A percentile compares a stretch with the other conserved stretches of the same genome.
phyloP scores from a whole-genome alignment of 2,113 vertebrate genomes.

The Crotalus viridis region DNA sequence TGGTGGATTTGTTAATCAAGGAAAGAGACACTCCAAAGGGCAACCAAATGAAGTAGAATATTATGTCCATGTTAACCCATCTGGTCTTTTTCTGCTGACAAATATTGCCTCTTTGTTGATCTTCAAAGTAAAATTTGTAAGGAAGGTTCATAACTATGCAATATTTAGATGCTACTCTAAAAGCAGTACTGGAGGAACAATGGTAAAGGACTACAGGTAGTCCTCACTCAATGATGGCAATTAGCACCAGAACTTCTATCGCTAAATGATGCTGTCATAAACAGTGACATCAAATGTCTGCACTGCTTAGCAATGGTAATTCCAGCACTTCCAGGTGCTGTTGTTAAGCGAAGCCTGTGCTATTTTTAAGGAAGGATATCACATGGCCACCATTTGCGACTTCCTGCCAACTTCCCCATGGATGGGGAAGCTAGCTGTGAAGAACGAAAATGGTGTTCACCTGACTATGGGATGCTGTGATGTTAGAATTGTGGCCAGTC shows the following conservation, averaged over 20 bases:
- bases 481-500: background rate
- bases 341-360: too few relatives aligned
- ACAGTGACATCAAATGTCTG: too few relatives aligned
- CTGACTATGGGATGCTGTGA: background rate
- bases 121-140: background rate
- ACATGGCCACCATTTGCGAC: too few relatives aligned
- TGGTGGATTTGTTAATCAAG: background rate
- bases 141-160: background rate
- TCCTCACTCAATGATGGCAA: too few relatives aligned
- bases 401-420: too few relatives aligned
- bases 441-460: background rate
- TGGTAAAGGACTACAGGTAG: background rate
- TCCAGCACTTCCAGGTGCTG: too few relatives aligned
- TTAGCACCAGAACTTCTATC: too few relatives aligned
- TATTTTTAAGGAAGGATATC: too few relatives aligned
- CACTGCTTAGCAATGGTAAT: too few relatives aligned
- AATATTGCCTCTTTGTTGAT: background rate
- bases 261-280: too few relatives aligned
- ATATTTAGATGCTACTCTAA: background rate
- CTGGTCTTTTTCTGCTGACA: background rate
- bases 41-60: background rate
- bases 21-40: conserved; percentile 19
- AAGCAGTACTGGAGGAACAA: background rate
- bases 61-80: background rate
- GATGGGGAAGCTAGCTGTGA: background rate